Evolutionary conservation across 2,797 vertebrate genomes (phyloP).

Genomic region (Catostomus latipinnis): DNA sequence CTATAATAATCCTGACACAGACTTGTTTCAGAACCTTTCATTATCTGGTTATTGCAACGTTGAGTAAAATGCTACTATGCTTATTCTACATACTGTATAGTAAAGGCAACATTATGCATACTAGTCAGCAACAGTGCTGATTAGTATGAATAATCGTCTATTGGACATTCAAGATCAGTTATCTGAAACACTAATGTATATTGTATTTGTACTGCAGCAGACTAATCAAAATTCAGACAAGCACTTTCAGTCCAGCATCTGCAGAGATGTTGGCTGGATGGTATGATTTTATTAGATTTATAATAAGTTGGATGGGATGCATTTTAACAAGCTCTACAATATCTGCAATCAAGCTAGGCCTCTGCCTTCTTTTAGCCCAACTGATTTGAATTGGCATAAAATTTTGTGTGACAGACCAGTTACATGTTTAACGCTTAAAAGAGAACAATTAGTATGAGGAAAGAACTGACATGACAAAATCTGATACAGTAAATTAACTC

Average conservation of each 20-base stretch:
- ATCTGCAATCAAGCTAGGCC: conserved; percentile 2
- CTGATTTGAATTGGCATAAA: conserved; percentile 20
- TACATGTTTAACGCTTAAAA: neutral
- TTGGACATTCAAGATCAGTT: conserved; percentile 37
- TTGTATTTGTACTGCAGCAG: conserved; percentile 16
- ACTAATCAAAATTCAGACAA: conserved; percentile 23
- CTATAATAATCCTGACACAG: neutral
- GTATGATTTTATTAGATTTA: conserved; percentile 25
- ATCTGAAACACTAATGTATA: conserved; percentile 4
- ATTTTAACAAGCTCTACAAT: conserved; percentile 18
- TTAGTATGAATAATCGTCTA: conserved; percentile 47
- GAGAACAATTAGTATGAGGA: conserved; percentile 11
- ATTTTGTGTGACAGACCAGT: conserved; percentile 9
- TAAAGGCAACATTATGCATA: neutral
- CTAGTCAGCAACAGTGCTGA: conserved; percentile 17
- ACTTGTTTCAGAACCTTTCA: neutral
- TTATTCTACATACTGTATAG: neutral
- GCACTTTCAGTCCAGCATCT: conserved; percentile 31
- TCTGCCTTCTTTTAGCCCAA: neutral
- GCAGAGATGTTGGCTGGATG: conserved; percentile 23
- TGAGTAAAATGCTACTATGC: neutral
- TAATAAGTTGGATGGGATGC: conserved; percentile 4
- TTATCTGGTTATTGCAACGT: neutral
- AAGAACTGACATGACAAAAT: conserved; percentile 5
- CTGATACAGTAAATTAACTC: conserved; percentile 29